These are phyloP conservation scores for Chrysomallon squamiferum DNA, from an alignment of 1,140 invertebrate genomes.

Conservation along the genomic window DNA sequence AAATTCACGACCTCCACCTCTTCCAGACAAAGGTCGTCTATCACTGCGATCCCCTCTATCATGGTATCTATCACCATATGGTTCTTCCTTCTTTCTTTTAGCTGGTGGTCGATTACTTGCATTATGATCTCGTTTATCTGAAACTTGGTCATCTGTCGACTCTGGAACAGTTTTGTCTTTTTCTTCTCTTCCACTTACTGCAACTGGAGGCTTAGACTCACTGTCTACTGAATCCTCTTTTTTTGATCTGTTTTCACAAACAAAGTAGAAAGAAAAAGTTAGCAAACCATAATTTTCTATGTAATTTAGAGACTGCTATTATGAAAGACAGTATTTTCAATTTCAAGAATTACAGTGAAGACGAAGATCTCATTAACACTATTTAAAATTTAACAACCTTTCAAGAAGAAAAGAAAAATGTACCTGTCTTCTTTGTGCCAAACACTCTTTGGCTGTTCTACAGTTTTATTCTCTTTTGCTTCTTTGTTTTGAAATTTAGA, in stretches of 20 bases:
- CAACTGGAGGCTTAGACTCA: slow-evolving; percentile 15
- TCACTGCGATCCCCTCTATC: slow-evolving; percentile 21
- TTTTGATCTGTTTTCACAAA: slow-evolving; percentile 12
- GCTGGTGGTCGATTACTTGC: slow-evolving; percentile 26
- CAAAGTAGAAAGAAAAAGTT: not conserved
- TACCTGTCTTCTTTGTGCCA: slow-evolving; percentile 8
- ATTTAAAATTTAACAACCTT: too few relatives aligned
- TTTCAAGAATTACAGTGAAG: too few relatives aligned
- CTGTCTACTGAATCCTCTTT: slow-evolving; percentile 8
- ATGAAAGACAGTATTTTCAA: too few relatives aligned
- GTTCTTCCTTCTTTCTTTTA: slow-evolving; percentile 38
- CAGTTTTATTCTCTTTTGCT: not conserved
- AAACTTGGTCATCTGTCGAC: not conserved
- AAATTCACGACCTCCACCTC: slow-evolving; percentile 54
- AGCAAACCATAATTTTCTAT: too few relatives aligned
- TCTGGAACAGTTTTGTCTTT: slow-evolving; percentile 18
- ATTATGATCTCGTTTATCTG: slow-evolving; percentile 21
- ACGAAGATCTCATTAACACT: too few relatives aligned
- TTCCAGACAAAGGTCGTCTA: slow-evolving; percentile 23
- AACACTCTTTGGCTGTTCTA: slow-evolving; percentile 1
- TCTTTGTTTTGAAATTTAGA: slow-evolving; percentile 5
- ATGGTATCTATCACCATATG: slow-evolving; percentile 18
- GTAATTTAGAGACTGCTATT: too few relatives aligned
- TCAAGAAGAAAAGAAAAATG: not conserved
- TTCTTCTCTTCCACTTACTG: slow-evolving; percentile 28